Conservation (phyloP, 2,113 vertebrate species). For the Mungos mungo region DNA sequence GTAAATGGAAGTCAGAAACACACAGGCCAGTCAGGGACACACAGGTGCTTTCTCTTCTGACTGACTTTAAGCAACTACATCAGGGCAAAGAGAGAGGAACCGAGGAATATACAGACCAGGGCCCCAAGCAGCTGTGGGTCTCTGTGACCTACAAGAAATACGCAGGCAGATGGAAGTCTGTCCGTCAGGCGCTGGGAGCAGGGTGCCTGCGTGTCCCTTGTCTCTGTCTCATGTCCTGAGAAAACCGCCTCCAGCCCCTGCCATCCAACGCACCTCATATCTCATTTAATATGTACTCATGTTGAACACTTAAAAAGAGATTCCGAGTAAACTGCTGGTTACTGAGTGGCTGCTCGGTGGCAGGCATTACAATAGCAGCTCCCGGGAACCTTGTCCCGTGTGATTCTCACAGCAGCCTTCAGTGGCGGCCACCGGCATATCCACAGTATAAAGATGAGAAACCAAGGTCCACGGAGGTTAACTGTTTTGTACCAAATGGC, state of each 20-base stretch:
- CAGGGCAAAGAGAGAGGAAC: background rate
- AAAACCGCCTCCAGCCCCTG: background rate
- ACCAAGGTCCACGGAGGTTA: background rate
- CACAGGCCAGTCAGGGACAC: background rate
- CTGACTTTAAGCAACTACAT: background rate
- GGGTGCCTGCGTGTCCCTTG: background rate
- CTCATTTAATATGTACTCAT: background rate
- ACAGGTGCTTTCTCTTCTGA: background rate
- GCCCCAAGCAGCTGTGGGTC: accelerated
- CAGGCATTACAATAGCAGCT: background rate
- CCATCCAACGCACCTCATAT: accelerated
- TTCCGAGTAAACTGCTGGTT: background rate
- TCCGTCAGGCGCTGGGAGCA: background rate
- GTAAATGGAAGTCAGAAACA: background rate
- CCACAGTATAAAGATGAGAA: background rate
- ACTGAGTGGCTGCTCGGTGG: background rate
- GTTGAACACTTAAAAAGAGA: background rate
- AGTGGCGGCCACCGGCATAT: background rate
- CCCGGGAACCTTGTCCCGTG: background rate
- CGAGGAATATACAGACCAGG: accelerated
- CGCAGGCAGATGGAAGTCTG: too few relatives aligned
- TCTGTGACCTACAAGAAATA: background rate
- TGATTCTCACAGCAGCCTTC: background rate
- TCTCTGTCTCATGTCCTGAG: background rate
- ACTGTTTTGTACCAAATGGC: background rate